Evolutionary conservation across 2,888 invertebrate species (phyloP).

Genomic region (Philereme transversata): DNA sequence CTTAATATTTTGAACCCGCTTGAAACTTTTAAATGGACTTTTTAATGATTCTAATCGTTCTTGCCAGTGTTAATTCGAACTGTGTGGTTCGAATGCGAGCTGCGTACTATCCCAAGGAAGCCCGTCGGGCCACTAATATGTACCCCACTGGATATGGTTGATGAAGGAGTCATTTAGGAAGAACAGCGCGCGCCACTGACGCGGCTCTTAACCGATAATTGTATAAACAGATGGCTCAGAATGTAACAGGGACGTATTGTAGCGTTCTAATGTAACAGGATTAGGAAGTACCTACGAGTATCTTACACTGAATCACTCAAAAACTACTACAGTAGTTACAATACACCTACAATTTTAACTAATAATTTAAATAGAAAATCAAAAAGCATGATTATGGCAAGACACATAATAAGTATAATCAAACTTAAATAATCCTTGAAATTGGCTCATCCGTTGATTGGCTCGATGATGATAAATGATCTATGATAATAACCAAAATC

Average conservation of each 20-base stretch:
- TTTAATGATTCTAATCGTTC: conserved; percentile 4
- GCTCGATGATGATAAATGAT: too few species aligned
- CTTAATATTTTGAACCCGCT: conserved; percentile 2
- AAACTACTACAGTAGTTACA: too few species aligned
- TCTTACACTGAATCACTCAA: background rate
- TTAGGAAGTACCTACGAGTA: background rate
- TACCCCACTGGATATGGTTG: conserved; percentile 71
- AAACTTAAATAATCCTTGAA: too few species aligned
- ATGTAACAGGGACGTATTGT: conserved; percentile 59
- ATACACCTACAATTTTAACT: too few species aligned
- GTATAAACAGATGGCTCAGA: conserved; percentile 81
- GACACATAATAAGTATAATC: too few species aligned
- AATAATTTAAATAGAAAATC: too few species aligned
- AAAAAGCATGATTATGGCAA: too few species aligned
- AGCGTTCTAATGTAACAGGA: conserved; percentile 1
- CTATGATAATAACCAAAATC: too few species aligned
- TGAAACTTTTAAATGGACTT: conserved; percentile 3
- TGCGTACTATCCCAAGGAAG: conserved; percentile 67
- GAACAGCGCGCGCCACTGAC: conserved; percentile 81
- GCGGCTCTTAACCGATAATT: conserved; percentile 79
- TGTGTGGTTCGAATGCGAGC: conserved; percentile 47
- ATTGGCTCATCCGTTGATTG: too few species aligned
- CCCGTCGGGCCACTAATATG: conserved; percentile 67
- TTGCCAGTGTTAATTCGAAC: conserved; percentile 19
- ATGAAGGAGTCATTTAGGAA: conserved; percentile 82